Conservation (phyloP, 92 coral and sea anemone species). For the Porites cylindrica region DNA sequence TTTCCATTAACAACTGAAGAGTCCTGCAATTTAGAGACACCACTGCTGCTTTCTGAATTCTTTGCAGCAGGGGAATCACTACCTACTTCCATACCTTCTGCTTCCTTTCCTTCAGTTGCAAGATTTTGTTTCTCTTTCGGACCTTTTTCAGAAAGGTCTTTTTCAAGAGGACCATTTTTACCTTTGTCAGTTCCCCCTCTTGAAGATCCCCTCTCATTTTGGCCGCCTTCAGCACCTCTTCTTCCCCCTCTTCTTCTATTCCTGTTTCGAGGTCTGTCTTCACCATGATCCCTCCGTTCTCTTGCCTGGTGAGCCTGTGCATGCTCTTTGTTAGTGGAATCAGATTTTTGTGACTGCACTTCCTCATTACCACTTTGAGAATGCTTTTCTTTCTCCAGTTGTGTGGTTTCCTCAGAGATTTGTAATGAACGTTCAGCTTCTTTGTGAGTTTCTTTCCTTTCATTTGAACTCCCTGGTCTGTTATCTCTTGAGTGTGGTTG, state of each 20-base stretch:
- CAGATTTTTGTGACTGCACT: not conserved
- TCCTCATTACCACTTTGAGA: not conserved
- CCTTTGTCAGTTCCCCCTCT: not conserved
- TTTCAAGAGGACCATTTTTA: slow-evolving; percentile 14
- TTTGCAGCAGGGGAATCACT: not conserved
- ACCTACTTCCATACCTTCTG: not conserved
- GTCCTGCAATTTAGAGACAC: not conserved
- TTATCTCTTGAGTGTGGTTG: slow-evolving; percentile 11
- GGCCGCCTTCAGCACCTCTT: not conserved
- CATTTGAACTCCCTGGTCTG: not conserved
- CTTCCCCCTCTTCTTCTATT: slow-evolving; percentile 22
- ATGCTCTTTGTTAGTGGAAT: slow-evolving; percentile 3
- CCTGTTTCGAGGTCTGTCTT: slow-evolving; percentile 29
- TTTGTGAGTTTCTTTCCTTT: slow-evolving; percentile 9
- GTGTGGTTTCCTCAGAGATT: not conserved
- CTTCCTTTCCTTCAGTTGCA: not conserved
- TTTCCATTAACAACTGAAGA: not conserved
- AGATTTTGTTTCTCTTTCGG: not conserved
- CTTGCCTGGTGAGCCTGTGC: not conserved
- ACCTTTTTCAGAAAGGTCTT: not conserved
- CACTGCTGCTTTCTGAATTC: not conserved
- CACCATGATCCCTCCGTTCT: slow-evolving; percentile 16
- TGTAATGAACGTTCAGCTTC: not conserved
- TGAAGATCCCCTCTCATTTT: not conserved
- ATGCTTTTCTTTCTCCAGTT: not conserved